Percentiles rank a stretch among this genome's conserved stretches.
Conservation (phyloP, 2,113 vertebrate species). For the Blennius ocellaris region DNA sequence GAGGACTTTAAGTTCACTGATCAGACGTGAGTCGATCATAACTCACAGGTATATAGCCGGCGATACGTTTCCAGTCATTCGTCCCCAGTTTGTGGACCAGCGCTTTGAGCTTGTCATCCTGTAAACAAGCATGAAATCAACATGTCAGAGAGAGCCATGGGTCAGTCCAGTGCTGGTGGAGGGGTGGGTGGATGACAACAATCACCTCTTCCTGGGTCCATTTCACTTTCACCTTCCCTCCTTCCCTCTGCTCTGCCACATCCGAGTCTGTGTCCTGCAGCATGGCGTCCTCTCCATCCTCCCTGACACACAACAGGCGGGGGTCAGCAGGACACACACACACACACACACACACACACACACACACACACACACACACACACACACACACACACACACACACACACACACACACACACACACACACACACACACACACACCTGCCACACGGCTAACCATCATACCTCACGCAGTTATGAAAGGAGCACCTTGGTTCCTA, state of each 20-base stretch:
- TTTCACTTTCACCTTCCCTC: conserved; percentile 91
- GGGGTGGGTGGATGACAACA: neutral
- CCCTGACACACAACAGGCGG: conserved; percentile 76
- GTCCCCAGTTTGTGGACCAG: conserved; percentile 90
- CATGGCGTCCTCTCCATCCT: conserved; percentile 91
- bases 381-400: too few species aligned
- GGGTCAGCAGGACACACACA: too few species aligned
- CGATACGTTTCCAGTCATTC: conserved; percentile 93
- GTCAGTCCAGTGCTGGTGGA: neutral
- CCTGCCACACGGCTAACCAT: too few species aligned
- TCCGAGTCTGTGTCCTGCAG: conserved; percentile 92
- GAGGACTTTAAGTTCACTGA: too few species aligned
- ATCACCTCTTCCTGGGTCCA: conserved; percentile 94
- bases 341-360: too few species aligned
- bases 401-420: too few species aligned
- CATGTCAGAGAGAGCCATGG: neutral
- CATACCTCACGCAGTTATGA: too few species aligned
- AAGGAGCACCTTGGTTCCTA: too few species aligned
- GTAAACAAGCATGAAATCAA: conserved; percentile 46
- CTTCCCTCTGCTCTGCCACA: conserved; percentile 89
- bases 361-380: too few species aligned
- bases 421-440: too few species aligned
- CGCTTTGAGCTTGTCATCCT: conserved; percentile 92
- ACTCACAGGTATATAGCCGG: conserved; percentile 91
- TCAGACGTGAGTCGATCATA: neutral